Evolutionary conservation across 2,888 invertebrate genomes (phyloP).

Genomic region (Amblyjoppa proteus): DNA sequence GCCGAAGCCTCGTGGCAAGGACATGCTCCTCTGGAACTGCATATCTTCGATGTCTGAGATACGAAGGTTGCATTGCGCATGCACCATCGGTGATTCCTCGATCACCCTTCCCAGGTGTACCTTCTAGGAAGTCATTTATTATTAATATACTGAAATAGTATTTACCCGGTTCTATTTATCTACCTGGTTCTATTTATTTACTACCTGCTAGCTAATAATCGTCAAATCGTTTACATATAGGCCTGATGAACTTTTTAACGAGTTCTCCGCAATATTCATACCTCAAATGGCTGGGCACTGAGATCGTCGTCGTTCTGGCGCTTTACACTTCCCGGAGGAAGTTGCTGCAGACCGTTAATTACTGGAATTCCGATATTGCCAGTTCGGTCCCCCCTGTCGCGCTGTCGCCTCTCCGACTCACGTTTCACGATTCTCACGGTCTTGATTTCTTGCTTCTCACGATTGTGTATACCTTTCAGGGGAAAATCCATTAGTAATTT

Average conservation of each 20-base stretch:
- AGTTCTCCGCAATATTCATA: conserved; percentile 40
- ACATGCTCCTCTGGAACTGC: conserved; percentile 84
- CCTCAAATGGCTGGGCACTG: conserved; percentile 80
- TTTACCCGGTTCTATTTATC: not conserved
- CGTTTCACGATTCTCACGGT: conserved; percentile 97
- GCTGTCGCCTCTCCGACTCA: conserved; percentile 94
- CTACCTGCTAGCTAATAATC: not conserved
- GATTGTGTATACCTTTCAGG: conserved; percentile 86
- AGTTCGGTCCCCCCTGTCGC: conserved; percentile 90
- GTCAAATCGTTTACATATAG: not conserved
- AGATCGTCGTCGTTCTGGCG: conserved; percentile 79
- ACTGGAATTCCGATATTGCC: conserved; percentile 81
- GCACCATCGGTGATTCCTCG: conserved; percentile 78
- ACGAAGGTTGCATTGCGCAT: conserved; percentile 80
- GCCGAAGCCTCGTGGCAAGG: conserved; percentile 84
- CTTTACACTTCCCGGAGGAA: conserved; percentile 79
- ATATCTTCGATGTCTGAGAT: conserved; percentile 79
- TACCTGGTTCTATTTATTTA: not conserved
- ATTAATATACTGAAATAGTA: not conserved
- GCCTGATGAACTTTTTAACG: not conserved
- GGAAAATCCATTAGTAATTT: not conserved
- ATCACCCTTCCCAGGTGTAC: conserved; percentile 79
- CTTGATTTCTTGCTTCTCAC: conserved; percentile 95
- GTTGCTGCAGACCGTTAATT: conserved; percentile 76
- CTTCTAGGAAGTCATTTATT: conserved; percentile 70